Base-by-base conservation (phyloP, 92 coral and sea anemone genomes). In the Paramuricea clavata region DNA sequence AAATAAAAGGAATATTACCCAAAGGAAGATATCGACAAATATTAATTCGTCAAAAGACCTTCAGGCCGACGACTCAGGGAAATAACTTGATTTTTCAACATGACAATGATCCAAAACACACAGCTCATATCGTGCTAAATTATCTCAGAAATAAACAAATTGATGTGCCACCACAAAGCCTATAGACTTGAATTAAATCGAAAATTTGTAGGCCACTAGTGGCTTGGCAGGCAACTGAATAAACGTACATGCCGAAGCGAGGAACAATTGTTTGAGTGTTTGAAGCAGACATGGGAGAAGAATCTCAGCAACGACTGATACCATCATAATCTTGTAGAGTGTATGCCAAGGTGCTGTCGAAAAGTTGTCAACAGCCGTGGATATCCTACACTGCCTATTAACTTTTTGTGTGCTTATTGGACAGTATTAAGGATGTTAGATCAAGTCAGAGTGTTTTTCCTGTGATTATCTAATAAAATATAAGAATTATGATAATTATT, bases 101-200 rank as follows among this genome's bases (percentile, higher is more conserved):
- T 80, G 85, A 60, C 50, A 57, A 80, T 57, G 83, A 78, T 30
- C 41, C 83, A 26, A 78, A 78, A 78, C 69, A 78, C 36, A 47
- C 69, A 17, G 60, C 36, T 13, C 11, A 22, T 27, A n/a, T 61
- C 13, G 74, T 80, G 21, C 31, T 5, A 80, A 80, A 80, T 12
- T 80, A 80, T 31, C 72, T 80, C 30, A 31, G 42, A 41, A 54
- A 54, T 54, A 6, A 80, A 50, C 17, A 50, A 12, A 50, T 50
- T 50, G 19, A 50, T 3, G 60, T 74, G 57, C 54, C 81, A 36
- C 56, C 81, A 42, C 81, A 74, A 74, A 36, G 56, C 26, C 81
- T n/a, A n/a, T 54, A 36, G 81, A 74, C 31, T 74, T 74, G n/a
- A 74, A 74, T 74, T 54, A 62, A 6, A 36, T 74, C 9, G 59